Percentiles rank a stretch among this genome's conserved stretches.
These are phyloP conservation scores for Clitarchus hookeri DNA, from an alignment of 2,888 invertebrate species.

Conservation along the genomic window DNA sequence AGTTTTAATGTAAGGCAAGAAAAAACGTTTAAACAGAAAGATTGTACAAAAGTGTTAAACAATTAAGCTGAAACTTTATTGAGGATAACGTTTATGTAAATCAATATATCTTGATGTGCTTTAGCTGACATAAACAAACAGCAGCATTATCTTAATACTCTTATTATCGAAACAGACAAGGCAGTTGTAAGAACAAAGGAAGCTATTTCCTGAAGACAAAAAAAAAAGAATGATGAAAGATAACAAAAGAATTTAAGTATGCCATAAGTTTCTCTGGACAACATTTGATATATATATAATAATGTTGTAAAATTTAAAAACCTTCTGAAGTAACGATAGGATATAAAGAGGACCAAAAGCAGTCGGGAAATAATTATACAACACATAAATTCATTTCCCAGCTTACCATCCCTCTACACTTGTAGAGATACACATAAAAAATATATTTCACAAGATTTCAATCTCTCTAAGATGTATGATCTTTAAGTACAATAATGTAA, in stretches of 20 bases:
- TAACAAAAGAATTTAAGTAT: neutral
- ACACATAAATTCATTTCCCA: neutral
- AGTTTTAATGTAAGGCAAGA: neutral
- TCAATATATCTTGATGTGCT: neutral
- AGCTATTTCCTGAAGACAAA: neutral
- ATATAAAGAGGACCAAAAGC: too few species aligned
- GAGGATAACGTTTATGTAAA: neutral
- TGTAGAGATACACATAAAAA: neutral
- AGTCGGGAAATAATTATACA: too few species aligned
- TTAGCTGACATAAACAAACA: neutral
- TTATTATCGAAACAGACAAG: too few species aligned
- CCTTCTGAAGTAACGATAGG: neutral
- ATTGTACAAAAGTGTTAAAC: neutral
- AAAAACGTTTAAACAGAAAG: neutral
- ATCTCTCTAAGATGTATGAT: neutral
- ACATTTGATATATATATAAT: neutral
- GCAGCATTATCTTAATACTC: too few species aligned
- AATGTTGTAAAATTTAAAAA: neutral
- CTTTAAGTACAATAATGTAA: neutral
- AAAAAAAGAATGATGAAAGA: neutral
- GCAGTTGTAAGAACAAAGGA: neutral
- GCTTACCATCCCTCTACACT: neutral
- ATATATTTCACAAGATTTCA: neutral
- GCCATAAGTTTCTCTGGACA: neutral
- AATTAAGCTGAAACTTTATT: too few species aligned